These are phyloP conservation scores for Sapajus apella DNA, from an alignment of 2,113 vertebrate genomes.

Conservation along the genomic window DNA sequence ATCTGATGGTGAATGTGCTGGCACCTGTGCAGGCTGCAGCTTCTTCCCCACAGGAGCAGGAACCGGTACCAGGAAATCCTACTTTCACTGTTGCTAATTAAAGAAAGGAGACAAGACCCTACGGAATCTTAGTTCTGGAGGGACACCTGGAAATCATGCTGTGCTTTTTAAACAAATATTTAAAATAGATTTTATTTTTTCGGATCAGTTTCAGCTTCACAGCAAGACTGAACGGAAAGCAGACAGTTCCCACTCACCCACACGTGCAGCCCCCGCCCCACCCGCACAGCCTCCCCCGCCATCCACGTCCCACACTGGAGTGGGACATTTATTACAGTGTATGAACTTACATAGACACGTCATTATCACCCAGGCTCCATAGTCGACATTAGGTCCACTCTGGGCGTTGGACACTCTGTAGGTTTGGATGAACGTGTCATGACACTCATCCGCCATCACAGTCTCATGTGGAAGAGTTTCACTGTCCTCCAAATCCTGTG, in stretches of 20 bases:
- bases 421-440: no score
- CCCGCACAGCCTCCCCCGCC: no score
- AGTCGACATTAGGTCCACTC: fast-evolving
- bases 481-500: fast-evolving
- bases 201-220: background rate
- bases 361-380: background rate
- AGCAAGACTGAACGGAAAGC: background rate
- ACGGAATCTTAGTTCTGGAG: background rate
- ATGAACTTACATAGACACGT: fast-evolving
- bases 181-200: background rate
- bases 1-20: fast-evolving
- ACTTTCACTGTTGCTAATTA: constrained; percentile 26
- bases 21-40: background rate
- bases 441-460: fast-evolving
- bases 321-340: background rate
- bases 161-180: background rate
- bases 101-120: background rate
- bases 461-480: fast-evolving
- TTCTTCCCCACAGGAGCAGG: background rate
- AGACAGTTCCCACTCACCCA: fast-evolving
- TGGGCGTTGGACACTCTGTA: background rate
- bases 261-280: fast-evolving
- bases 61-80: background rate
- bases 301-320: fast-evolving
- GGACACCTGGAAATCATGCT: background rate